Percentiles rank a stretch among this genome's conserved stretches.
phyloP scores from a whole-genome alignment of 2,797 vertebrate genomes.

The Pseudocheirus occidentalis region DNA sequence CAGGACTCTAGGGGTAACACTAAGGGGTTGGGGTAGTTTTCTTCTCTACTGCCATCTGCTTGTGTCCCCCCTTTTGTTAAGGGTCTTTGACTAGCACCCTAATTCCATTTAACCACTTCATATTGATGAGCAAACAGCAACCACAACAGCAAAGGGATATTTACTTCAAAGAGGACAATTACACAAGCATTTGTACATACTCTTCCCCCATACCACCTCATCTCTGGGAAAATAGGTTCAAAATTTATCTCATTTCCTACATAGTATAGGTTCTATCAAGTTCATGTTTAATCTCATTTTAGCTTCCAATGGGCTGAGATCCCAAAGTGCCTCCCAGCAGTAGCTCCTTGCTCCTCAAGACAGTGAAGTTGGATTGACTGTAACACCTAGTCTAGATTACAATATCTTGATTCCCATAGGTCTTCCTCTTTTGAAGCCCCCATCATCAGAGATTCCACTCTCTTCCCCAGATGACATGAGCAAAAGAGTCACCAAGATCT shows the following conservation, averaged over 20 bases:
- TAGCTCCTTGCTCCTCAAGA: background rate
- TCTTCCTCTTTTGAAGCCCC: background rate
- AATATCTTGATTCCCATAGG: background rate
- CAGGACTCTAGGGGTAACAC: background rate
- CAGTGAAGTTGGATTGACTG: background rate
- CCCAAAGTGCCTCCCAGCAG: background rate
- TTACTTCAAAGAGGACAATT: background rate
- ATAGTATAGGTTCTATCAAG: background rate
- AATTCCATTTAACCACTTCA: background rate
- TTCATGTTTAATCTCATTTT: background rate
- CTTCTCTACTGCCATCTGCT: background rate
- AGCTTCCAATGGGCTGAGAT: background rate
- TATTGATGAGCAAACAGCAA: background rate
- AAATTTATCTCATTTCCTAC: background rate
- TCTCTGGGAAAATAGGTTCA: background rate
- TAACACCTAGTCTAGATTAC: background rate
- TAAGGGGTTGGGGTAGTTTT: background rate
- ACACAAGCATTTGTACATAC: background rate
- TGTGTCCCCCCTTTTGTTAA: background rate
- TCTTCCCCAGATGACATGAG: background rate
- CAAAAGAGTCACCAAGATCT: background rate
- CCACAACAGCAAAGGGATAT: background rate
- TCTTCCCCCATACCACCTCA: background rate
- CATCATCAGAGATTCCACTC: background rate
- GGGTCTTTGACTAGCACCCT: background rate